Base-by-base conservation (phyloP, 2,888 invertebrate genomes). In the Coecobrya sp. region DNA sequence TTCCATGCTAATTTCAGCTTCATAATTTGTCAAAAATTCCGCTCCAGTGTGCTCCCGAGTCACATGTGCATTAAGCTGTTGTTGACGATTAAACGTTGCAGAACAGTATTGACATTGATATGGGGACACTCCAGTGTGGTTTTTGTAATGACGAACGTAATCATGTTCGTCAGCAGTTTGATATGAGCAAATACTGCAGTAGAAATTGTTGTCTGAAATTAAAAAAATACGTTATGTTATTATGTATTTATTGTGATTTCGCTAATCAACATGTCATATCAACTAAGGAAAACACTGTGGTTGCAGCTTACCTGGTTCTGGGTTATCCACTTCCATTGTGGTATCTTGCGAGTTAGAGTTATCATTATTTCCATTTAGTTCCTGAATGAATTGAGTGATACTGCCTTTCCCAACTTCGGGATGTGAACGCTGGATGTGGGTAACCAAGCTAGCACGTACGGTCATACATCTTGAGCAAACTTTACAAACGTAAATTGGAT, bases 101-200 rank as follows among this genome's bases (percentile, higher is more conserved):
- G 82, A 62, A 13, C 89, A 89, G 62, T 89, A 89, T 22, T 82
- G 89, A 19, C 89, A 89, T n/a, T 89, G 89, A 27, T 82, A 89
- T 10, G 89, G 89, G 25, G 89, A 89, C 0, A 81, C 89, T 16
- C 89, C 89, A 0, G 82, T 82, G 13, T 89, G 89, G 19, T 7
- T n/a, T 82, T 68, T 81, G 55, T 82, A 82, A 49, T 89, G 89
- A 11, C 36, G 27, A 25, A 82, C 89, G 19, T 89, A 88, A n/a
- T 88, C 88, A 22, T 16, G 5, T 25, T 89, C 89, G n/a, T 82
- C 89, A n/a, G 27, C 25, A 0, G 89, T 68, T 45, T 45, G n/a
- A 59, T 36, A 89, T 1, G 79, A 49, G 36, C 89, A 89, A 13
- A 82, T 27, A 16, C 42, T 82, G n/a, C 82, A 82, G 70, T 82